A percentile compares a stretch with the other conserved stretches of the same genome.
These are phyloP conservation scores for Pandemis cinnamomeana DNA, from an alignment of 2,888 invertebrate genomes.

Conservation along the genomic window DNA sequence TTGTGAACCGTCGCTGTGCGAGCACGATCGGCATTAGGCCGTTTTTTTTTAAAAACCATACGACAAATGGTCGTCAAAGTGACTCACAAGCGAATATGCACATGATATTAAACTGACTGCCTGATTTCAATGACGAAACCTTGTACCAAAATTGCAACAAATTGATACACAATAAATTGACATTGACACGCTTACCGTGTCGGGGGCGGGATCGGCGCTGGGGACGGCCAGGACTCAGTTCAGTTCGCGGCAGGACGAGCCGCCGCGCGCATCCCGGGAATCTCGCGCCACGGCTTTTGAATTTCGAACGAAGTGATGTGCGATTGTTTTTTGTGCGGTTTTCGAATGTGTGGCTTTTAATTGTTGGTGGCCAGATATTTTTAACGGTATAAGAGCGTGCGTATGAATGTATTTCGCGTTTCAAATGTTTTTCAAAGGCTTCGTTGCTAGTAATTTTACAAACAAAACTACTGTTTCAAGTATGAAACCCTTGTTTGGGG, in stretches of 20 bases:
- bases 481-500: too few species aligned
- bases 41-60: too few species aligned
- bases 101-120: background rate
- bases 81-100: too few species aligned
- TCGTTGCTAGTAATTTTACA: background rate
- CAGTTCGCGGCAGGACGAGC: constrained; percentile 34
- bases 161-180: constrained; percentile 19
- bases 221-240: constrained; percentile 16
- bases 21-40: too few species aligned
- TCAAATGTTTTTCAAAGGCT: background rate
- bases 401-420: background rate
- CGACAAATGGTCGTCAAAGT: too few species aligned
- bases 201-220: constrained; percentile 28
- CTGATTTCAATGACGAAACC: constrained; percentile 1
- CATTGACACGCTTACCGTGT: constrained; percentile 32
- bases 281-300: constrained; percentile 16
- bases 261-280: constrained; percentile 22
- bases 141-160: constrained; percentile 1
- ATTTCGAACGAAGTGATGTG: constrained; percentile 26
- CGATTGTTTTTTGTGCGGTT: constrained; percentile 9
- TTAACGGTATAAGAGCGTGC: background rate
- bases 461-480: too few species aligned
- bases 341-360: background rate
- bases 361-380: background rate
- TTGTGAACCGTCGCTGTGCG: too few species aligned